A percentile compares a stretch with the other conserved stretches of the same genome.
phyloP scores from a whole-genome alignment of 1,140 invertebrate species.

The Aphis gossypii region DNA sequence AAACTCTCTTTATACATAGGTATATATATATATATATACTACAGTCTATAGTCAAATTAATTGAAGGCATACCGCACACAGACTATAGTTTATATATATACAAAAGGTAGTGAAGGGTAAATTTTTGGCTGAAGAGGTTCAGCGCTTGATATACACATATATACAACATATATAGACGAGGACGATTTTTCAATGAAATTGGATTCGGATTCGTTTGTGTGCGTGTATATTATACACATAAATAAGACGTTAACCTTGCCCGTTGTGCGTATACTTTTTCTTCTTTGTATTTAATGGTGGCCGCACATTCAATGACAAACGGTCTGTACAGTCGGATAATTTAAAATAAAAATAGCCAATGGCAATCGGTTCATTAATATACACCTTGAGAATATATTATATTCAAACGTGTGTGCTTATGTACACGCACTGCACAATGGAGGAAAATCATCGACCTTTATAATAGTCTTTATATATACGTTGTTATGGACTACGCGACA shows the following conservation, averaged over 20 bases:
- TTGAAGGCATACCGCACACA: background rate
- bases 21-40: background rate
- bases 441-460: background rate
- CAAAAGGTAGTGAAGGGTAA: background rate
- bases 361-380: slow-evolving; percentile 6
- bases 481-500: background rate
- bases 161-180: background rate
- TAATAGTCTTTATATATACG: background rate
- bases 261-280: background rate
- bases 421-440: background rate
- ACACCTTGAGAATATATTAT: slow-evolving; percentile 26
- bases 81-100: too few relatives aligned
- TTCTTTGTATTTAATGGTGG: background rate
- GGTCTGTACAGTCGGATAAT: background rate
- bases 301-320: slow-evolving; percentile 10
- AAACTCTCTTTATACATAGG: background rate
- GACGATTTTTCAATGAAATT: slow-evolving; percentile 19
- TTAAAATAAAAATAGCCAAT: slow-evolving; percentile 18
- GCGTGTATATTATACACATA: background rate
- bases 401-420: background rate
- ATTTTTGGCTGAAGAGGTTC: background rate
- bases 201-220: slow-evolving; percentile 15
- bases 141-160: background rate
- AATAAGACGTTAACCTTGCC: slow-evolving; percentile 36
- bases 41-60: background rate